Base-by-base conservation (phyloP, 2,113 vertebrate genomes). In the Stomatorhinus ivindoensis region DNA sequence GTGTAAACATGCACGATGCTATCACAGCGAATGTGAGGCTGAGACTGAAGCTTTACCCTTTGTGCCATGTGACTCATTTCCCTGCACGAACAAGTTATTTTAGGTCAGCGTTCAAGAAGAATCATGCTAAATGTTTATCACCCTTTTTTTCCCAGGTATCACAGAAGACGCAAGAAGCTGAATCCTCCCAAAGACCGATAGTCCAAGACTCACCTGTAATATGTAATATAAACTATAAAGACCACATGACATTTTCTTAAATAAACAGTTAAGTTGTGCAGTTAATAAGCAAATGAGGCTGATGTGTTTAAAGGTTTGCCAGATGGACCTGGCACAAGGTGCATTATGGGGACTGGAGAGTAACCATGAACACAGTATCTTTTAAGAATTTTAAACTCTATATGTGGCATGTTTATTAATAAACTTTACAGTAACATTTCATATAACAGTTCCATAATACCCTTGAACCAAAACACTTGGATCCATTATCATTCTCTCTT, bases 171-270 rank as follows among this genome's bases (percentile, higher is more conserved):
- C 90, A 92, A 83, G 85, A 93, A 93, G 1, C 76, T 51, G 80
- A 90, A 92, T 89, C 91, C 93, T 19, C 92, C 93, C 39, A 93
- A 91, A 92, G 93, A 94, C 91, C 35, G 93, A 92, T 92, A 82
- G 76, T 58, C 31, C 15, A 46, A 80, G 48, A 50, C 76, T 76
- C 21, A 1, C 58, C 46, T 48, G 46, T 69, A 31, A 51, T n/a
- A 76, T 61, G 27, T 50, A 89, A 89, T 55, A 5, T 82, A 15
- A 55, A 39, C 47, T 31, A 86, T 82, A 47, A 76, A 48, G 9
- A 13, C n/a, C 21, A 39, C 39, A 10, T 58, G 8, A 31, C 87
- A 44, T 76, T 11, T 88, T 69, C 39, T 46, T 50, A 55, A 88
- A 88, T 80, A 80, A 80, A 80, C 15, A 76, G n/a, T 88, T 73